Evolutionary conservation across 30 jellyfish, hydroid and myxozoan genomes (phyloP).

Genomic region (Chironex yamaguchii): DNA sequence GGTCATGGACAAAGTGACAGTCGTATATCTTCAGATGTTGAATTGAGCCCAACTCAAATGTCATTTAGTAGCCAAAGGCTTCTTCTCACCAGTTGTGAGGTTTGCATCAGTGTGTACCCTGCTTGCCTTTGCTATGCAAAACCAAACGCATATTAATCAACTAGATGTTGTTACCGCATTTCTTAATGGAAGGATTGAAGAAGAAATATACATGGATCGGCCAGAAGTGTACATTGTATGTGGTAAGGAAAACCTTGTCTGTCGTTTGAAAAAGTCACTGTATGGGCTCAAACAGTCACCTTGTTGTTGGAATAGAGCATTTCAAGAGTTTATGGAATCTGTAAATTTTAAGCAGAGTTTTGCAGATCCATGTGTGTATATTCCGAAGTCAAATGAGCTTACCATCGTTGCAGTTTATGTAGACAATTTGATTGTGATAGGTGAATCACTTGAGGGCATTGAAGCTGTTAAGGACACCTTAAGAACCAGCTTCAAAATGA

Average conservation of each 20-base stretch:
- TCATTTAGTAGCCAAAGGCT: conserved; percentile 11
- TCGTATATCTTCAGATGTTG: too few species aligned
- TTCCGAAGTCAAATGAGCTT: not conserved
- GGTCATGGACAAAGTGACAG: too few species aligned
- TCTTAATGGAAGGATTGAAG: conserved; percentile 32
- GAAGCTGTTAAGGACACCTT: too few species aligned
- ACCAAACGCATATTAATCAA: conserved; percentile 15
- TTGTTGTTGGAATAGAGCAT: not conserved
- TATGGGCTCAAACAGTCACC: conserved; percentile 7
- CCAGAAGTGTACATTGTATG: not conserved
- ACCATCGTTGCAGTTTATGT: conserved; percentile 6
- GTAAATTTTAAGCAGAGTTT: not conserved
- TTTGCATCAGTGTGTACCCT: conserved; percentile 28
- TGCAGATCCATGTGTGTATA: conserved; percentile 6
- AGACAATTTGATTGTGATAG: not conserved
- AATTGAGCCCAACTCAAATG: not conserved
- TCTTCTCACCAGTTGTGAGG: conserved; percentile 24
- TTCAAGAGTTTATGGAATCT: not conserved
- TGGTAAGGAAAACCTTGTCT: not conserved
- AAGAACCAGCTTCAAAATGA: not conserved
- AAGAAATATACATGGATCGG: conserved; percentile 21
- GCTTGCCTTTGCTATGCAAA: conserved; percentile 34
- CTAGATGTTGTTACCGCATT: conserved; percentile 55
- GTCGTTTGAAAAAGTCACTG: not conserved
- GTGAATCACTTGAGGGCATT: too few species aligned